Base-by-base conservation (phyloP, 2,113 vertebrate species). In the Aix galericulata region DNA sequence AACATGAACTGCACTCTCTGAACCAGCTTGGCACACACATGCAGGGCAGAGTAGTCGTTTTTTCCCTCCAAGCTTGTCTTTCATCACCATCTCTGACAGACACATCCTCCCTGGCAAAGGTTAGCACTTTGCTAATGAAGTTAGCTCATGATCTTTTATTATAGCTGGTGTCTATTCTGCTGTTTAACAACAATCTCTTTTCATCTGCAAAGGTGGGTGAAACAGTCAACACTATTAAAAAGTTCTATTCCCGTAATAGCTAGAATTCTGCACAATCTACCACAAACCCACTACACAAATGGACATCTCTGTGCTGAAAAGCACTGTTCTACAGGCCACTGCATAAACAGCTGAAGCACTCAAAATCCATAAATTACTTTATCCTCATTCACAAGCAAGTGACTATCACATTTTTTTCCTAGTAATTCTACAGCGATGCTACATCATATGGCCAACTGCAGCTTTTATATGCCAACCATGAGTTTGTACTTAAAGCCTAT, bases 391-490 rank as follows among this genome's bases (percentile, higher is more conserved):
- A 52, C 55, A 76, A 56, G 21, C 20, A 90, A 69, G 55, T 13
- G 31, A 32, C 31, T 76, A 58, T 44, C 34, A 81, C 5, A 50
- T 22, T 42, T 63, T 73, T 59, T n/a, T 53, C 58, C 56, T 15
- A 48, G 3, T 22, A 76, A 38, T 66, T 36, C 13, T 13, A 42
- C 44, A 80, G 66, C 8, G 48, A 78, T 38, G 60, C 40, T 40
- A 44, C 46, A 25, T 31, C 40, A 6, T 2, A 52, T 2, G 20
- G 36, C 53, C 64, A 62, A 11, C 42, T 56, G 17, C 29, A 42
- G 56, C 4, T 9, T 5, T 0, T 4, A 11, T 0, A 11, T 9
- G 59, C 38, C 68, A 80, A 2, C 52, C 78, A 15, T 6, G 46
- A 67, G n/a, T 7, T 0, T 18, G 69, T 17, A 68, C 53, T 73